These are phyloP conservation scores for Neostethus bicornis DNA, from an alignment of 2,797 vertebrate species.

Conservation along the genomic window DNA sequence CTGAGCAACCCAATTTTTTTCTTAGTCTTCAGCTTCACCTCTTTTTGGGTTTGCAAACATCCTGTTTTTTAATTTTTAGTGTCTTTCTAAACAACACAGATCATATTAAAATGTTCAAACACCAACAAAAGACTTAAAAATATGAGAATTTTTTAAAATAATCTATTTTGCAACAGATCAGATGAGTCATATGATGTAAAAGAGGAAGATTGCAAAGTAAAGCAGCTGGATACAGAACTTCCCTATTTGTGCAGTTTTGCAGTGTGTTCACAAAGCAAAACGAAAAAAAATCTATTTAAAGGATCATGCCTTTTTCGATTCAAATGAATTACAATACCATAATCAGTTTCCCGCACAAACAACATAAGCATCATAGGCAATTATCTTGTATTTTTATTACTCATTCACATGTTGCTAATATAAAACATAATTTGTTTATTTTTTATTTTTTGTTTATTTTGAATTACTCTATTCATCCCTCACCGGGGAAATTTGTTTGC, in stretches of 20 bases:
- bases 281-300: neutral
- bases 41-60: slow-evolving; percentile 37
- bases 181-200: neutral
- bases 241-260: slow-evolving; percentile 22
- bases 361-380: too few relatives aligned
- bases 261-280: neutral
- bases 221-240: slow-evolving; percentile 29
- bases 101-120: neutral
- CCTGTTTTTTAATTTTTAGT: slow-evolving; percentile 1
- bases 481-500: too few relatives aligned
- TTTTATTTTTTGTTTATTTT: too few relatives aligned
- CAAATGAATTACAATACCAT: too few relatives aligned
- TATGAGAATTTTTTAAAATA: neutral
- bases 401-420: neutral
- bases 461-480: too few relatives aligned
- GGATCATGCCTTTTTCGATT: neutral
- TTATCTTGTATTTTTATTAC: too few relatives aligned
- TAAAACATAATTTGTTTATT: neutral
- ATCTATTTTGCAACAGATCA: neutral
- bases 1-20: slow-evolving; percentile 19
- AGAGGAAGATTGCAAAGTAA: slow-evolving; percentile 1
- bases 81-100: neutral
- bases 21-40: slow-evolving; percentile 22
- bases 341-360: too few relatives aligned
- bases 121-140: neutral